Conservation (phyloP, 2,113 vertebrate genomes). For the Trematomus loennbergii region DNA sequence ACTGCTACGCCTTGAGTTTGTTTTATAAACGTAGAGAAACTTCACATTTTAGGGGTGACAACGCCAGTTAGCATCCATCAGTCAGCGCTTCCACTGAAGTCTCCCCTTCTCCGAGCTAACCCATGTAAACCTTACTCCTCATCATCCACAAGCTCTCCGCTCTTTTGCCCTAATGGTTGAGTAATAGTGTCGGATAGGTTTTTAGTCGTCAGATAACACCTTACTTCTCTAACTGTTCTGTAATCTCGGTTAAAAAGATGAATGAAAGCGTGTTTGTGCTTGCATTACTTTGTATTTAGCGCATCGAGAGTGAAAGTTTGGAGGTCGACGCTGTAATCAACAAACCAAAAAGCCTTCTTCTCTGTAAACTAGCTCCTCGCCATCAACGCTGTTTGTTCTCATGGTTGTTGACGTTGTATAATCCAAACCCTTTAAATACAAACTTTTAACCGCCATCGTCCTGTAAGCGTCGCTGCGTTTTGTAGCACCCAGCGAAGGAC, state of each 20-base stretch:
- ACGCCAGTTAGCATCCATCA: slow-evolving; percentile 42
- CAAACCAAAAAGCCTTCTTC: slow-evolving; percentile 81
- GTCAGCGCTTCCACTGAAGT: slow-evolving; percentile 62
- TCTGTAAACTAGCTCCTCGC: slow-evolving; percentile 74
- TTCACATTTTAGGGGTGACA: slow-evolving; percentile 15
- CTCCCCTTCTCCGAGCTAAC: slow-evolving; percentile 28
- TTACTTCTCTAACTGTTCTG: slow-evolving; percentile 56
- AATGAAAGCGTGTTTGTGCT: slow-evolving; percentile 59
- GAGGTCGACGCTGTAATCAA: slow-evolving; percentile 71
- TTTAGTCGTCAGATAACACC: slow-evolving; percentile 44
- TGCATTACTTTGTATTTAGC: slow-evolving; percentile 67
- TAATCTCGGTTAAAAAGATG: slow-evolving; percentile 48
- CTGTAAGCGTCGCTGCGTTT: slow-evolving; percentile 40
- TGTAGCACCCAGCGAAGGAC: slow-evolving; percentile 44
- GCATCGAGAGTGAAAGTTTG: slow-evolving; percentile 58
- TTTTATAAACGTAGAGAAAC: slow-evolving; percentile 8
- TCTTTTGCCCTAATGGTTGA: slow-evolving; percentile 50
- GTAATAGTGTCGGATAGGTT: slow-evolving; percentile 51
- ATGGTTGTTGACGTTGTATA: slow-evolving; percentile 67
- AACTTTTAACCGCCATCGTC: slow-evolving; percentile 55
- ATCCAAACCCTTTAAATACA: slow-evolving; percentile 77
- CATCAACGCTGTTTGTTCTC: slow-evolving; percentile 59
- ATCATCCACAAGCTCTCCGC: slow-evolving; percentile 26
- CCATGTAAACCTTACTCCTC: slow-evolving; percentile 20
- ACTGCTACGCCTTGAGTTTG: slow-evolving; percentile 55